A percentile compares a stretch with the other conserved stretches of the same genome.
Conservation (phyloP, 2,888 invertebrate species). For the Trichogramma evanescens region DNA sequence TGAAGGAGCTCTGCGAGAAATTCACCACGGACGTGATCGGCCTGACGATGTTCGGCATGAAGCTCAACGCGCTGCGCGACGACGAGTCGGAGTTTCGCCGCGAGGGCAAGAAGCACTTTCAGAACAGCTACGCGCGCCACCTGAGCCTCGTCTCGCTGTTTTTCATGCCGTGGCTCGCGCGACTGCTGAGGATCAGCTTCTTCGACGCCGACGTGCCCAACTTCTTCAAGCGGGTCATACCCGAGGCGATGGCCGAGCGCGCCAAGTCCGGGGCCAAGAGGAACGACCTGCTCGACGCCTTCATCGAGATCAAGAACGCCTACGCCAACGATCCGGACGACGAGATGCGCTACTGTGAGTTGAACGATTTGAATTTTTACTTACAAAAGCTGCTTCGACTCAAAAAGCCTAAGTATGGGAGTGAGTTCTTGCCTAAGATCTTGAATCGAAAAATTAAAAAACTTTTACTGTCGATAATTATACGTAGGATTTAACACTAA, state of each 20-base stretch:
- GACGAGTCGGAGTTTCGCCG: conserved; percentile 47
- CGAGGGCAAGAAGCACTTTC: conserved; percentile 45
- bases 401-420: too few species aligned
- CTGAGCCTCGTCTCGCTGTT: conserved; percentile 45
- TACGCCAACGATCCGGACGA: neutral
- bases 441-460: too few species aligned
- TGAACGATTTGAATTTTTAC: neutral
- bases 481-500: neutral
- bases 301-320: conserved; percentile 44
- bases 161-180: conserved; percentile 45
- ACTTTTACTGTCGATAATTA: too few species aligned
- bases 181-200: conserved; percentile 40
- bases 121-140: conserved; percentile 36
- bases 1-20: conserved; percentile 35
- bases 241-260: conserved; percentile 45
- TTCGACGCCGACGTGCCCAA: conserved; percentile 38
- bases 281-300: conserved; percentile 48
- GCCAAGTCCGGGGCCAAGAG: conserved; percentile 41
- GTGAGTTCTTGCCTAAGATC: too few species aligned
- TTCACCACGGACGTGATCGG: conserved; percentile 48
- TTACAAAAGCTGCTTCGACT: too few species aligned
- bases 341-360: conserved; percentile 6
- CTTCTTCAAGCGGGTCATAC: conserved; percentile 47
- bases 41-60: conserved; percentile 49
- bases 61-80: conserved; percentile 46